These are phyloP conservation scores for Heteromormyrus szaboi DNA, from an alignment of 2,797 vertebrate genomes.

Conservation along the genomic window DNA sequence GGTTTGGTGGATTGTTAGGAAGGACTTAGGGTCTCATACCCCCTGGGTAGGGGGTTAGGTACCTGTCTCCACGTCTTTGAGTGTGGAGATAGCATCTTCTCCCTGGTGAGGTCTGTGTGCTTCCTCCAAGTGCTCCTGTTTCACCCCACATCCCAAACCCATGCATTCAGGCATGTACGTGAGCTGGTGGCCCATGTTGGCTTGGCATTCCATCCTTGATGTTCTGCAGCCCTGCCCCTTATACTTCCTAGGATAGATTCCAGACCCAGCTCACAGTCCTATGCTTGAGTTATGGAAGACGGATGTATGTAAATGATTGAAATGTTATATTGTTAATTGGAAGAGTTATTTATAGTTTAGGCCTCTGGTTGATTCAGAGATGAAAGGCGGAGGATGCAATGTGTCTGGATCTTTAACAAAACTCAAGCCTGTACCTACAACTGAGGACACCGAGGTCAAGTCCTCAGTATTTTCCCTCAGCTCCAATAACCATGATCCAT, in stretches of 20 bases:
- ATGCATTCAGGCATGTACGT: neutral
- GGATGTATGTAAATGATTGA: neutral
- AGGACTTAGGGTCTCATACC: neutral
- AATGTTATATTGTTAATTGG: neutral
- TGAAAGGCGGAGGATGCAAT: neutral
- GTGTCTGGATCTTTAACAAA: neutral
- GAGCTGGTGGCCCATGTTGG: neutral
- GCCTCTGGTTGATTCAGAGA: neutral
- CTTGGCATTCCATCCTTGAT: neutral
- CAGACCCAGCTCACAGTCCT: neutral
- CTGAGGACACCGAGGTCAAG: neutral
- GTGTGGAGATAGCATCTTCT: neutral
- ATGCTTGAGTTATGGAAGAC: neutral
- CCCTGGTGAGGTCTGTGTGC: neutral
- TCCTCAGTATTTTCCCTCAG: neutral
- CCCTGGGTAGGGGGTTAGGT: neutral
- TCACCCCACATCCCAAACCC: neutral
- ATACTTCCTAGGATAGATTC: neutral
- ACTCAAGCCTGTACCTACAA: neutral
- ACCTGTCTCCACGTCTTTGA: neutral
- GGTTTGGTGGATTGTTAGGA: neutral
- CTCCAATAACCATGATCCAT: neutral
- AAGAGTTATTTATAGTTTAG: neutral
- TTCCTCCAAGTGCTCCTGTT: neutral
- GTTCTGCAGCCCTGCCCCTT: neutral